A percentile compares a stretch with the other conserved stretches of the same genome.
Evolutionary conservation across 1,140 invertebrate genomes (phyloP).

Genomic region (Sitobion miscanthi): DNA sequence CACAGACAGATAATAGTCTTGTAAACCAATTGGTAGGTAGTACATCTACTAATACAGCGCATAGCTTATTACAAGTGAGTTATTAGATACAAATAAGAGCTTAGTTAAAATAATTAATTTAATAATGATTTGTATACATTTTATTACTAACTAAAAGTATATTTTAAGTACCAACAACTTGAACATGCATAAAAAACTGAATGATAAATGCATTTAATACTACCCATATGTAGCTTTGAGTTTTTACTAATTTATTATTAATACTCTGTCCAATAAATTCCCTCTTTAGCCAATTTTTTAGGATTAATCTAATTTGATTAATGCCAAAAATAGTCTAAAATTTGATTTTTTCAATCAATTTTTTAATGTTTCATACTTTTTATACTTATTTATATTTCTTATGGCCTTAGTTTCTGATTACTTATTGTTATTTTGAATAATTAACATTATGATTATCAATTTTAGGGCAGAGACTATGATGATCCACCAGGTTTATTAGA

Average conservation of each 20-base stretch:
- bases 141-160: not conserved
- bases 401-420: not conserved
- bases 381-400: not conserved
- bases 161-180: not conserved
- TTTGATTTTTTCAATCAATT: not conserved
- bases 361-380: not conserved
- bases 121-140: not conserved
- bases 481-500: conserved; percentile 93
- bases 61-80: not conserved
- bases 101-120: not conserved
- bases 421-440: not conserved
- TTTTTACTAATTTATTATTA: not conserved
- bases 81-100: not conserved
- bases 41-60: not conserved
- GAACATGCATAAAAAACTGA: not conserved
- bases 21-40: not conserved
- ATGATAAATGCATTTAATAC: not conserved
- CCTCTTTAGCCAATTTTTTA: not conserved
- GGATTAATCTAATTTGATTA: not conserved
- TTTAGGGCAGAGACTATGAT: conserved; percentile 84
- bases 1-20: conserved; percentile 27
- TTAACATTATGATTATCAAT: not conserved
- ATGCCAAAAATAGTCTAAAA: not conserved
- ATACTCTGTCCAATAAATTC: no score
- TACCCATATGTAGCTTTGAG: not conserved